phyloP scores from a whole-genome alignment of 2,797 vertebrate genomes.

The Trachurus trachurus region DNA sequence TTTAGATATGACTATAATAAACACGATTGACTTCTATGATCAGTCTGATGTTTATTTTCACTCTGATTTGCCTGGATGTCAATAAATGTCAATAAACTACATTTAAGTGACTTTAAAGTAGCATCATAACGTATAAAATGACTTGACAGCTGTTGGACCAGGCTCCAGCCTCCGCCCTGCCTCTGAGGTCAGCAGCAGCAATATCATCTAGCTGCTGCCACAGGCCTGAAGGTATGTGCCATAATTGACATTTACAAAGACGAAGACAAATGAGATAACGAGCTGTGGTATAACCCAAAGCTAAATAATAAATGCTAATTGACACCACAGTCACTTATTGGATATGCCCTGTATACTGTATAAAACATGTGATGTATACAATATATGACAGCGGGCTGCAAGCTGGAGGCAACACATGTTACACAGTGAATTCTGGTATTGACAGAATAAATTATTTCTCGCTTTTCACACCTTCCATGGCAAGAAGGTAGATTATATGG shows the following conservation, averaged over 20 bases:
- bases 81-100: not conserved
- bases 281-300: not conserved
- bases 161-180: not conserved
- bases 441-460: not conserved
- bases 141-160: not conserved
- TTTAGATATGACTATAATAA: not conserved
- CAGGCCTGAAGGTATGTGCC: not conserved
- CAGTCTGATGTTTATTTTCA: not conserved
- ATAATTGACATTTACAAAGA: conserved; percentile 32
- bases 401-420: not conserved
- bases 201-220: not conserved
- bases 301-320: conserved; percentile 17
- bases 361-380: not conserved
- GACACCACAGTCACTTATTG: not conserved
- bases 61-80: not conserved
- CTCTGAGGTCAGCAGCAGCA: not conserved
- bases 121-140: not conserved
- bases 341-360: not conserved
- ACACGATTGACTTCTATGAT: not conserved
- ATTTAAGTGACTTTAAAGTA: not conserved
- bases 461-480: conserved; percentile 6
- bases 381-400: not conserved
- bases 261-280: conserved; percentile 4
- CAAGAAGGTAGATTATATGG: not conserved
- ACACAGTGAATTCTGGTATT: not conserved